Evolutionary conservation across 2,888 invertebrate genomes (phyloP).

Genomic region (Platycnemis pennipes): DNA sequence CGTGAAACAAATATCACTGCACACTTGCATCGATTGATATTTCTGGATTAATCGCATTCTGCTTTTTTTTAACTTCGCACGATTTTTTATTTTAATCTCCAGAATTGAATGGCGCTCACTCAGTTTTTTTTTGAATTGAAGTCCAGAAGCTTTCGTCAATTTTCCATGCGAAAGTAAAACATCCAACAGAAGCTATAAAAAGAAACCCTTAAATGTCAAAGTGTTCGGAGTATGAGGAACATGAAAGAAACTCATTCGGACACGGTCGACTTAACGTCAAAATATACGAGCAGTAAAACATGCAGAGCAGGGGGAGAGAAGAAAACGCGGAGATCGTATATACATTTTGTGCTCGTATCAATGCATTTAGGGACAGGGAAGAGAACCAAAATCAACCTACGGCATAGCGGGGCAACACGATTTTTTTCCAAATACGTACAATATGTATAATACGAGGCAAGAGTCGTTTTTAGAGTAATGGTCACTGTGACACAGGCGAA

Average conservation of each 20-base stretch:
- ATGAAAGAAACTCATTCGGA: constrained; percentile 25
- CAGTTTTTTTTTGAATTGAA: no score
- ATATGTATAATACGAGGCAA: neutral
- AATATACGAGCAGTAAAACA: neutral
- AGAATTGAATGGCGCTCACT: no score
- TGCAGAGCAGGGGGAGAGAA: neutral
- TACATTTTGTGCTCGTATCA: neutral
- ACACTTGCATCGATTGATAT: no score
- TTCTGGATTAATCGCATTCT: no score
- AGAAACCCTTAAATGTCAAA: neutral
- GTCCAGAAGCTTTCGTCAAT: neutral
- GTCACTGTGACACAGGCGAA: neutral
- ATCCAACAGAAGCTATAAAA: neutral
- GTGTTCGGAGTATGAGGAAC: neutral
- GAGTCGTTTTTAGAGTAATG: neutral
- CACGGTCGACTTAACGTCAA: neutral
- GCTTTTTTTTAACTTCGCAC: no score
- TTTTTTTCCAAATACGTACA: neutral
- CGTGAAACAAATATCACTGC: no score
- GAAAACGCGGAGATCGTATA: neutral
- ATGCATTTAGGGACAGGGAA: neutral
- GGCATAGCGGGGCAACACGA: neutral
- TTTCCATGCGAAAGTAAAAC: neutral
- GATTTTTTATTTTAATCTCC: no score
- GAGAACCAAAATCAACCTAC: neutral